Base-by-base conservation (phyloP, 2,113 vertebrate genomes). In the human (Homo sapiens) region DNA sequence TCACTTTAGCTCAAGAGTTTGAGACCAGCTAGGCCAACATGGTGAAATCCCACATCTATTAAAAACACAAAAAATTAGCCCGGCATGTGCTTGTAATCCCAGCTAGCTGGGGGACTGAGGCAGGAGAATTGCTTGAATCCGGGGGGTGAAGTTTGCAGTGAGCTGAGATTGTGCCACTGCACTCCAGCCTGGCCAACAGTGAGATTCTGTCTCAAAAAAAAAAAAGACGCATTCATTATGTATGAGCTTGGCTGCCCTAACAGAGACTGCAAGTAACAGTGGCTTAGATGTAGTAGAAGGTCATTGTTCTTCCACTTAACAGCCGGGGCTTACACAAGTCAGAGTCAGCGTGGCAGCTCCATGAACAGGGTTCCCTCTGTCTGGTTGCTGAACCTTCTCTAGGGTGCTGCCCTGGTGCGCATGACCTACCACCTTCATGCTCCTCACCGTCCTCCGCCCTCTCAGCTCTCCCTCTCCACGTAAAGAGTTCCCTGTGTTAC, bases 381-480 rank as follows among this genome's bases (percentile, higher is more conserved):
- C 40, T 30, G 30, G 27, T 18, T 78, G n/a, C 20, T 25, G 45
- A 35, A 25, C 14, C 4, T 0, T 13, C 20, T 10, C 72, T 35
- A 59, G 27, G 38, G 45, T 6, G 23, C 40, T 7, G 17, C 48
- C 45, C 48, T 83, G 75, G 8, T 50, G 57, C 55, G 32, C 11
- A 0, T 1, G 84, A n/a, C 30, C 20, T 4, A 0, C 4, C 3
- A 3, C 4, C 0, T 23, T 78, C 40, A 17, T 3, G 32, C 22
- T 27, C 61, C 25, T 79, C 32, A 8, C 40, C 9, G 0, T 27
- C 72, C 30, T 40, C 17, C 45, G 17, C 48, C 78, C 80, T 66
- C 76, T 48, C 23, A 6, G 8, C 48, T 66, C 14, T 95, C 57
- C 70, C 43, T 50, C 50, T 23, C 40, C 10, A 13, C 6, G 48